Percentiles rank a stretch among this genome's conserved stretches.
phyloP scores from a whole-genome alignment of 1,140 invertebrate species.

The Papilio machaon region DNA sequence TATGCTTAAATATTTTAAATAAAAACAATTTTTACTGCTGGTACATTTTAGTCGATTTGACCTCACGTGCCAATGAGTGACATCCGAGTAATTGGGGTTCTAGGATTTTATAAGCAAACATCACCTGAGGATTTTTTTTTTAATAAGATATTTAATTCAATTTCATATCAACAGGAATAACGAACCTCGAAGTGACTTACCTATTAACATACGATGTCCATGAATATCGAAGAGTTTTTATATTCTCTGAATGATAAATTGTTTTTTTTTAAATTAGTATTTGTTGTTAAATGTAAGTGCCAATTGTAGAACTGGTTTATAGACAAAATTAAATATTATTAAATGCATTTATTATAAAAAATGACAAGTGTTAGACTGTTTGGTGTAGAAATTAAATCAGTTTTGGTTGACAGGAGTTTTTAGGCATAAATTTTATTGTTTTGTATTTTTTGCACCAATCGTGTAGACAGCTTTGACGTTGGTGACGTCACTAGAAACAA shows the following conservation, averaged over 20 bases:
- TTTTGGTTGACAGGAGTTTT: not conserved
- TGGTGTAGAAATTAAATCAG: not conserved
- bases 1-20: too few relatives aligned
- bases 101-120: not conserved
- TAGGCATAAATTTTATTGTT: too few relatives aligned
- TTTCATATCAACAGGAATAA: constrained; percentile 49
- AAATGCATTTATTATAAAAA: too few relatives aligned
- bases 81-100: not conserved
- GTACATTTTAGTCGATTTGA: too few relatives aligned
- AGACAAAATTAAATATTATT: not conserved
- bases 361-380: too few relatives aligned
- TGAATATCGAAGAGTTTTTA: constrained; percentile 3
- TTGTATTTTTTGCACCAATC: too few relatives aligned
- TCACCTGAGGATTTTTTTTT: not conserved
- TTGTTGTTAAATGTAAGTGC: constrained; percentile 4
- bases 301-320: not conserved
- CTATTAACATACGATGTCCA: constrained; percentile 35
- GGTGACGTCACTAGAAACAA: not conserved
- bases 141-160: not conserved
- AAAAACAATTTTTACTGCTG: too few relatives aligned
- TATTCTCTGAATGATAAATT: constrained; percentile 11
- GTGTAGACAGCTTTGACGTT: not conserved
- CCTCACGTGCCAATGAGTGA: not conserved
- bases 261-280: not conserved
- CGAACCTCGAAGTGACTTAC: constrained; percentile 43